Evolutionary conservation across 2,888 invertebrate species (phyloP).

Genomic region (Scaptomyza polygonia): DNA sequence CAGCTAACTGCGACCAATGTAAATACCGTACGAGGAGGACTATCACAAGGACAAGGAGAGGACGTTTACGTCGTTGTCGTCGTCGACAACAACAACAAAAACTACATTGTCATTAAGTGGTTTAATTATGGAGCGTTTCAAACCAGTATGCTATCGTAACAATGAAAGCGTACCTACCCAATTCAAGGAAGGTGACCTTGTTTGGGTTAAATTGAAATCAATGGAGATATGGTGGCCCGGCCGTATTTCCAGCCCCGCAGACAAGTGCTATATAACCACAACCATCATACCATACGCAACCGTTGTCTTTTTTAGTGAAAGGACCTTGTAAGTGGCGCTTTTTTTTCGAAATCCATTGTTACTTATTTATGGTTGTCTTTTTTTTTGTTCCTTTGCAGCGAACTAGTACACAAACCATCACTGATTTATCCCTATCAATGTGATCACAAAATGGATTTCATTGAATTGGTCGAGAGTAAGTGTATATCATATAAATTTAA

Average conservation of each 20-base stretch:
- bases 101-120: no score
- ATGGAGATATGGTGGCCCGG: conserved; percentile 92
- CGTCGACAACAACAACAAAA: not conserved
- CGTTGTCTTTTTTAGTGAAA: conserved; percentile 94
- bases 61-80: not conserved
- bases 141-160: conserved; percentile 39
- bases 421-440: conserved; percentile 92
- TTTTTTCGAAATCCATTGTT: not conserved
- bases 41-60: not conserved
- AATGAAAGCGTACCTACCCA: conserved; percentile 13
- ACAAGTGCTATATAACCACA: conserved; percentile 87
- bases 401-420: conserved; percentile 90
- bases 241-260: conserved; percentile 88
- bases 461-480: conserved; percentile 92
- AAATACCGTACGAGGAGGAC: not conserved
- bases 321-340: conserved; percentile 88
- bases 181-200: conserved; percentile 89
- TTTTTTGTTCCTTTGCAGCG: conserved; percentile 85
- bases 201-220: conserved; percentile 93
- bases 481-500: conserved; percentile 9
- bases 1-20: conserved; percentile 20
- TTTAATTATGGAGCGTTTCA: not conserved
- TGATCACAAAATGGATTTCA: conserved; percentile 91
- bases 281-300: conserved; percentile 91
- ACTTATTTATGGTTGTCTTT: not conserved